Percentiles rank a stretch among this genome's conserved stretches.
Evolutionary conservation across 2,113 vertebrate genomes (phyloP).

Genomic region (Cyanoliseus patagonus): DNA sequence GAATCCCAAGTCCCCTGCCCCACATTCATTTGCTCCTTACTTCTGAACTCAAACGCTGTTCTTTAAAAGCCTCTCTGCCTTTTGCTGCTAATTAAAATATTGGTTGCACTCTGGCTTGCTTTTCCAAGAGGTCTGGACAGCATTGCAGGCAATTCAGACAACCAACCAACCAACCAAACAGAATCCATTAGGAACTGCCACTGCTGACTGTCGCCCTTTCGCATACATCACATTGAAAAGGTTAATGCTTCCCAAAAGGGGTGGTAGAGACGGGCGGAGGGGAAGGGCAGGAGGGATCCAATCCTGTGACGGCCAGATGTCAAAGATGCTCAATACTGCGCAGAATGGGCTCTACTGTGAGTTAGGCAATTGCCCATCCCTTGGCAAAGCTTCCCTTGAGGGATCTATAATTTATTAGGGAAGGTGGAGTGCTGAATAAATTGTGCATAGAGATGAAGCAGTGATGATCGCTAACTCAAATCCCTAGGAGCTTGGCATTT

Average conservation of each 20-base stretch:
- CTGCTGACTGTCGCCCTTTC: slow-evolving; percentile 63
- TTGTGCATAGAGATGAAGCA: slow-evolving; percentile 44
- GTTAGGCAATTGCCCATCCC: slow-evolving; percentile 31
- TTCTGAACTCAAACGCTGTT: neutral
- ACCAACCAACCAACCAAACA: slow-evolving; percentile 42
- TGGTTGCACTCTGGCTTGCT: slow-evolving; percentile 27
- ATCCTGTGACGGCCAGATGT: slow-evolving; percentile 22
- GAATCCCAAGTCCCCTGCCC: neutral
- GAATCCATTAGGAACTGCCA: slow-evolving; percentile 68
- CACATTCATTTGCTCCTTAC: neutral
- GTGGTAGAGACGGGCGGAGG: neutral
- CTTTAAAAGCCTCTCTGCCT: slow-evolving; percentile 1
- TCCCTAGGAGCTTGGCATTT: slow-evolving; percentile 62
- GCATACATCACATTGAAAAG: slow-evolving; percentile 67
- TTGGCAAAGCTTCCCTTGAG: slow-evolving; percentile 55
- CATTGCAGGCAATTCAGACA: slow-evolving; percentile 48
- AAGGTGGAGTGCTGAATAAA: slow-evolving; percentile 61
- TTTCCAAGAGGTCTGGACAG: slow-evolving; percentile 56
- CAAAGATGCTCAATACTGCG: neutral
- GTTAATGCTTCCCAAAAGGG: slow-evolving; percentile 64
- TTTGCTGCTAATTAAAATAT: slow-evolving; percentile 48
- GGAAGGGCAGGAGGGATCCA: slow-evolving; percentile 47
- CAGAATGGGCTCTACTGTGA: neutral
- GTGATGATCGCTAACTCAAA: slow-evolving; percentile 11
- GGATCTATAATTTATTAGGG: slow-evolving; percentile 65